phyloP scores from a whole-genome alignment of 2,888 invertebrate species.

The Ametastegia equiseti region DNA sequence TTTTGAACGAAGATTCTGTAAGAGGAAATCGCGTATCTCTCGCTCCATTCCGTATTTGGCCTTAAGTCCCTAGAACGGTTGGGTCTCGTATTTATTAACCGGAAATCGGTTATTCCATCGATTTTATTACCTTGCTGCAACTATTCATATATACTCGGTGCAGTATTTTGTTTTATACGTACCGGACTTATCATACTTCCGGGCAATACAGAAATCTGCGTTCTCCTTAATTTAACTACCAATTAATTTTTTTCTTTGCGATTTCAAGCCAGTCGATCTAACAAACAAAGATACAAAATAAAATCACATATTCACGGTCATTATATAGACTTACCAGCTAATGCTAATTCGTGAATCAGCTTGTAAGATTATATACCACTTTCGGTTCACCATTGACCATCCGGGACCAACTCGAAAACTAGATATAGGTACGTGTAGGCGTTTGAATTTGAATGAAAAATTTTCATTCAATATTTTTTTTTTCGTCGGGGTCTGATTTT shows the following conservation, averaged over 20 bases:
- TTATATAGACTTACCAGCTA: too few relatives aligned
- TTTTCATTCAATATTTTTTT: slow-evolving; percentile 15
- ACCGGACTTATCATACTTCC: too few relatives aligned
- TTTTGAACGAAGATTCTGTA: not conserved
- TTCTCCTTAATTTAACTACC: too few relatives aligned
- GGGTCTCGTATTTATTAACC: not conserved
- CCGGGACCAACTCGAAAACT: too few relatives aligned
- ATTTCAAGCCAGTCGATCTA: too few relatives aligned
- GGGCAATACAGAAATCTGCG: too few relatives aligned
- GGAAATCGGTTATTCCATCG: not conserved
- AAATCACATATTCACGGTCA: not conserved
- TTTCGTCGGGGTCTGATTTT: slow-evolving; percentile 17
- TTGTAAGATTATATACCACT: too few relatives aligned
- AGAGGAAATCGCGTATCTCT: slow-evolving; percentile 4
- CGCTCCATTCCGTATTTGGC: slow-evolving; percentile 1
- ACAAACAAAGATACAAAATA: not conserved
- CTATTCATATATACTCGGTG: not conserved
- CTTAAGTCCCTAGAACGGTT: not conserved
- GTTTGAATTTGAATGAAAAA: not conserved
- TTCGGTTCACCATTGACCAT: too few relatives aligned
- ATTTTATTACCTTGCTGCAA: not conserved
- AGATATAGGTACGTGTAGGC: not conserved
- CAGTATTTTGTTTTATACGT: not conserved
- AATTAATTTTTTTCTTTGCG: too few relatives aligned
- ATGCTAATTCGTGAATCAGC: slow-evolving; percentile 38